These are phyloP conservation scores for Ctena decussata DNA, from an alignment of 2,888 invertebrate species.

Conservation along the genomic window DNA sequence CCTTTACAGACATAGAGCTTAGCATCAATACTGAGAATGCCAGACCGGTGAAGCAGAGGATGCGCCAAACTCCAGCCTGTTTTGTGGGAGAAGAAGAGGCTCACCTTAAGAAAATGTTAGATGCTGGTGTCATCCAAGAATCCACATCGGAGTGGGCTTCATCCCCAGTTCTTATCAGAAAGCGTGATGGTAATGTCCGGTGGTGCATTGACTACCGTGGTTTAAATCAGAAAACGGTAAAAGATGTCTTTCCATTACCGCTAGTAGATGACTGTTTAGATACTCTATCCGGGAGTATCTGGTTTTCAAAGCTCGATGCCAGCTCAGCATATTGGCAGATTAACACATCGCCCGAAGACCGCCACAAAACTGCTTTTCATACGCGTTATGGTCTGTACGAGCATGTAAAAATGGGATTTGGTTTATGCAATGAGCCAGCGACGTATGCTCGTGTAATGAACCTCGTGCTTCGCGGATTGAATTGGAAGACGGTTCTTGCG, in stretches of 20 bases:
- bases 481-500: background rate
- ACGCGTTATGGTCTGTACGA: background rate
- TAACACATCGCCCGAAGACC: conserved; percentile 25
- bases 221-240: conserved; percentile 23
- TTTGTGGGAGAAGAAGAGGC: conserved; percentile 49
- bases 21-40: conserved; percentile 34
- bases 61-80: conserved; percentile 47
- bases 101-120: conserved; percentile 44
- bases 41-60: conserved; percentile 41
- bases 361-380: background rate
- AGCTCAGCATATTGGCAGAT: conserved; percentile 66
- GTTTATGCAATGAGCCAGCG: background rate
- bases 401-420: conserved; percentile 2
- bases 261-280: conserved; percentile 54
- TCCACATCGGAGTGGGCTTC: conserved; percentile 53
- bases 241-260: conserved; percentile 43
- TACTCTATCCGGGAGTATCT: conserved; percentile 40
- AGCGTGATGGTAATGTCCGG: conserved; percentile 34
- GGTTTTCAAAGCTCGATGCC: conserved; percentile 63
- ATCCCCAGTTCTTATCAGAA: conserved; percentile 19
- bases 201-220: conserved; percentile 55
- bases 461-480: background rate
- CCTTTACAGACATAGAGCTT: conserved; percentile 46
- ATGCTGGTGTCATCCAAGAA: conserved; percentile 47
- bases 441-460: conserved; percentile 3